phyloP scores from a whole-genome alignment of 2,888 invertebrate genomes.

The Teinopalpus imperialis region DNA sequence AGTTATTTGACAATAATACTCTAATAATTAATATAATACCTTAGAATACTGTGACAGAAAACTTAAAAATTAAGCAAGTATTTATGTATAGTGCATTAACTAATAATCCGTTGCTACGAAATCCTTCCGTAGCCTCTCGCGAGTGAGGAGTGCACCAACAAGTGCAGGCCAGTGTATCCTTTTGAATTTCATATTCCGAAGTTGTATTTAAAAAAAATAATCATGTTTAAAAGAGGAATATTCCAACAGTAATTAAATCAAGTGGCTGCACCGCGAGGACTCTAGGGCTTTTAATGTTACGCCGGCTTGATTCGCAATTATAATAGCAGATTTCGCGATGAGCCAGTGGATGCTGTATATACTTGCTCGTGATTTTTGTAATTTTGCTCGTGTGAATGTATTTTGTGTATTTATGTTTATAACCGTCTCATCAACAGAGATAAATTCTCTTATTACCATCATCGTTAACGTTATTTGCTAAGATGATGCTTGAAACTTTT shows the following conservation, averaged over 20 bases:
- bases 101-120: slow-evolving; percentile 1
- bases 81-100: slow-evolving; percentile 12
- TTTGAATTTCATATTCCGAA: slow-evolving; percentile 17
- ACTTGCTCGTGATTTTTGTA: slow-evolving; percentile 1
- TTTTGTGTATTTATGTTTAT: too few relatives aligned
- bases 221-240: slow-evolving; percentile 16
- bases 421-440: too few relatives aligned
- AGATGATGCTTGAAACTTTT: too few relatives aligned
- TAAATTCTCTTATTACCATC: too few relatives aligned
- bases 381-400: background rate
- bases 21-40: too few relatives aligned
- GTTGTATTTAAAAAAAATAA: slow-evolving; percentile 6
- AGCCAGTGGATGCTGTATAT: slow-evolving; percentile 11
- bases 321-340: slow-evolving; percentile 23
- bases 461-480: too few relatives aligned
- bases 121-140: background rate
- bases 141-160: too few relatives aligned
- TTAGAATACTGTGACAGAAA: too few relatives aligned
- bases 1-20: too few relatives aligned
- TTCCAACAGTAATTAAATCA: slow-evolving; percentile 25
- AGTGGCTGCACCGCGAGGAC: slow-evolving; percentile 21
- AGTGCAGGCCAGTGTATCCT: slow-evolving; percentile 3
- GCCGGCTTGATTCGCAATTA: slow-evolving; percentile 20
- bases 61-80: slow-evolving; percentile 6
- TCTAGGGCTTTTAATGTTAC: slow-evolving; percentile 10